These are phyloP conservation scores for Mayetiola destructor DNA, from an alignment of 2,888 invertebrate genomes.

Conservation along the genomic window DNA sequence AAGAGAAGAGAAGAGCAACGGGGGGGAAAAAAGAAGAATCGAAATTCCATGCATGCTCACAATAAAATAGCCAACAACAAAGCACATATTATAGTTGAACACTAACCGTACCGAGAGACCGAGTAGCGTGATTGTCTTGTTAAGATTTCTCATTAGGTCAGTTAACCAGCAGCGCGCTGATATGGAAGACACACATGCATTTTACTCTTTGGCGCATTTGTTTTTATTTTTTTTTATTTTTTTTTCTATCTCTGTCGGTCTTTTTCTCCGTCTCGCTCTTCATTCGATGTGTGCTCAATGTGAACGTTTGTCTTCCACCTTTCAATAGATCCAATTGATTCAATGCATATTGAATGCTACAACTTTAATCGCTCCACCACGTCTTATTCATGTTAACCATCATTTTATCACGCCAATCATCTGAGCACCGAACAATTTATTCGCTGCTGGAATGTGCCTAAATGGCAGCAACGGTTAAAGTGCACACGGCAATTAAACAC, in stretches of 20 bases:
- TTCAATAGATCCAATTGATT: background rate
- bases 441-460: background rate
- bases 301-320: background rate
- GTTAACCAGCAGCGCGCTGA: constrained; percentile 10
- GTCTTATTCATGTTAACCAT: background rate
- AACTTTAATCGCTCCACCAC: too few relatives aligned
- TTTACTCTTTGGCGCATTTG: background rate
- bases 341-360: too few relatives aligned
- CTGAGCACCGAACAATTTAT: constrained; percentile 6
- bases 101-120: constrained; percentile 6
- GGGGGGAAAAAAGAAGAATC: too few relatives aligned
- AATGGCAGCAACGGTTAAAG: constrained; percentile 7
- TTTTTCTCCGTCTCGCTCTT: background rate
- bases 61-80: too few relatives aligned
- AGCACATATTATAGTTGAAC: too few relatives aligned
- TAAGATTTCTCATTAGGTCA: constrained; percentile 10
- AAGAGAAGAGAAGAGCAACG: too few relatives aligned
- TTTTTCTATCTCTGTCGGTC: background rate
- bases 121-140: background rate
- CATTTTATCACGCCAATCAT: background rate
- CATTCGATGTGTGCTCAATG: background rate
- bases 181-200: constrained; percentile 6
- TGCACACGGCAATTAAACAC: constrained; percentile 12
- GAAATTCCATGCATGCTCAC: too few relatives aligned
- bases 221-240: background rate